phyloP scores from a whole-genome alignment of 92 coral and sea anemone genomes.

The Actinostola sp. region DNA sequence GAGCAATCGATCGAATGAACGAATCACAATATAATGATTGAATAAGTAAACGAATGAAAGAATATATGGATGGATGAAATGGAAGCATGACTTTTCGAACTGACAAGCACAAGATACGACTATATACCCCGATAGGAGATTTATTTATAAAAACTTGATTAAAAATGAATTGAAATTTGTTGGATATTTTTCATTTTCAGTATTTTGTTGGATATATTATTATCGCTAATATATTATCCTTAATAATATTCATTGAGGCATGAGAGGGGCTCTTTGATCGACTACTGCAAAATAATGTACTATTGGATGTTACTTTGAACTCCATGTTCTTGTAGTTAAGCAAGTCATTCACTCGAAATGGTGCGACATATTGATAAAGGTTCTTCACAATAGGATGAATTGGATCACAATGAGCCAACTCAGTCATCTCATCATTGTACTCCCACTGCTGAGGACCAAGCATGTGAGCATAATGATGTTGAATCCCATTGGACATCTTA shows the following conservation, averaged over 20 bases:
- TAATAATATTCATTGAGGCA: no score
- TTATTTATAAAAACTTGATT: no score
- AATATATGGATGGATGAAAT: no score
- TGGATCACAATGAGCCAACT: constrained; percentile 63
- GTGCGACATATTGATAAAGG: constrained; percentile 38
- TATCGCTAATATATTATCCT: no score
- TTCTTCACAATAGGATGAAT: constrained; percentile 37
- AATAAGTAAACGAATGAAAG: neutral
- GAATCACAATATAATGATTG: neutral
- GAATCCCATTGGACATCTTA: constrained; percentile 53
- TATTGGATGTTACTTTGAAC: constrained; percentile 34
- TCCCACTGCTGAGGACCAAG: constrained; percentile 64
- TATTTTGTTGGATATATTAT: no score
- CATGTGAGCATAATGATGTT: constrained; percentile 64
- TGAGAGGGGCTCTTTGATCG: no score
- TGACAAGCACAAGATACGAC: no score
- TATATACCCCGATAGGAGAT: no score
- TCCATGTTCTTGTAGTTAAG: constrained; percentile 53
- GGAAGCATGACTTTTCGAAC: no score
- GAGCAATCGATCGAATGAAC: no score
- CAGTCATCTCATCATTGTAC: constrained; percentile 61
- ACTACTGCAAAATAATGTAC: constrained; percentile 18
- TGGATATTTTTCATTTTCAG: no score
- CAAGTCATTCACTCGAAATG: constrained; percentile 29
- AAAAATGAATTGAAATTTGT: no score